A percentile compares a stretch with the other conserved stretches of the same genome.
Conservation (phyloP, 2,888 invertebrate genomes). For the Xylota sylvarum region DNA sequence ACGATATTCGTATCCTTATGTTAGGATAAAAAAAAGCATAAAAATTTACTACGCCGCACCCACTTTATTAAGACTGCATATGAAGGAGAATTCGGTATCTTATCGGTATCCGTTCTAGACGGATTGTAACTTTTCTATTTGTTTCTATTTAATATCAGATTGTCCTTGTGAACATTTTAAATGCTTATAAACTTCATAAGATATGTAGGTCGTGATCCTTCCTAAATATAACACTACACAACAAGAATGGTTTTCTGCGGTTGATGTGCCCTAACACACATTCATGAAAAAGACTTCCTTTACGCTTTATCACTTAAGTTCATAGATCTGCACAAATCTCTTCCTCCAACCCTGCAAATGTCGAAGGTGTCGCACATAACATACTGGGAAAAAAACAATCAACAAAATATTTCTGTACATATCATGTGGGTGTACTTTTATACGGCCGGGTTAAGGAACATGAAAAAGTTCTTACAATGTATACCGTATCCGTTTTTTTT, state of each 20-base stretch:
- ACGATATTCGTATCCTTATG: too few species aligned
- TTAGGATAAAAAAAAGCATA: too few species aligned
- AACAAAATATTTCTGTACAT: conserved; percentile 1
- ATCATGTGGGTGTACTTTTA: conserved; percentile 20
- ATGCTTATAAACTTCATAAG: conserved; percentile 3
- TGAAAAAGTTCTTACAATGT: conserved; percentile 18
- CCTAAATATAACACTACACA: background rate
- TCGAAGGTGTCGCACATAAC: conserved; percentile 14
- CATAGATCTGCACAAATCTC: conserved; percentile 17
- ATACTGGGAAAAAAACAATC: background rate
- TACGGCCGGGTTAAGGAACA: background rate
- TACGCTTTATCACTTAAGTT: conserved; percentile 30
- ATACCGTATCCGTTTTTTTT: conserved; percentile 27
- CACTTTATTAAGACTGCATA: too few species aligned
- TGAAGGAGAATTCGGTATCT: too few species aligned
- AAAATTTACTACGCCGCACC: too few species aligned
- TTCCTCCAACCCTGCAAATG: conserved; percentile 10
- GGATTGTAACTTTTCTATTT: too few species aligned
- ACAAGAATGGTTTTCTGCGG: background rate
- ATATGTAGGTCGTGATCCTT: background rate
- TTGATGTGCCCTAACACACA: conserved; percentile 2
- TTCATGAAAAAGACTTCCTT: conserved; percentile 7
- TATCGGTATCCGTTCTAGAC: too few species aligned
- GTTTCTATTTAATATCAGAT: too few species aligned
- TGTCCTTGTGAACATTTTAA: too few species aligned